Conservation (phyloP, 2,797 vertebrate species). For the Cottoperca gobio region DNA sequence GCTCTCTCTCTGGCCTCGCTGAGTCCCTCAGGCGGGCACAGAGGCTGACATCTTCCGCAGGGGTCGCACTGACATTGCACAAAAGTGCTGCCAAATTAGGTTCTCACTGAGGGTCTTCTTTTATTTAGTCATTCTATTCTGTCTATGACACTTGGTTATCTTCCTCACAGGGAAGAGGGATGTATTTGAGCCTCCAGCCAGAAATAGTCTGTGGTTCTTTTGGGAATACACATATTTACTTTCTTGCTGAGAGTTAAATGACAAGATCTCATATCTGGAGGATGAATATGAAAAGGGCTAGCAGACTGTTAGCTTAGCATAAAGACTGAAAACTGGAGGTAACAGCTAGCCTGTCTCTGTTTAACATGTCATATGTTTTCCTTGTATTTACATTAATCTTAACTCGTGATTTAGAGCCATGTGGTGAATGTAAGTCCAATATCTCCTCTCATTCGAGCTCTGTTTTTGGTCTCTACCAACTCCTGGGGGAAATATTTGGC, state of each 20-base stretch:
- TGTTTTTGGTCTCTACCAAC: neutral
- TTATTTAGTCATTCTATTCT: slow-evolving; percentile 19
- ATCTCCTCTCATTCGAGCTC: neutral
- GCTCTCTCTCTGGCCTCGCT: slow-evolving; percentile 30
- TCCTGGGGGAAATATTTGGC: neutral
- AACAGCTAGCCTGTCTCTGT: neutral
- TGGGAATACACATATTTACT: neutral
- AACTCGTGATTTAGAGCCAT: neutral
- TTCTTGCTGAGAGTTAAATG: neutral
- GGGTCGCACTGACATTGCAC: slow-evolving; percentile 29
- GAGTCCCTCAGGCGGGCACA: slow-evolving; percentile 40
- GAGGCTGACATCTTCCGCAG: slow-evolving; percentile 47
- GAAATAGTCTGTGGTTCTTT: neutral
- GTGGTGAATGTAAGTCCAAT: neutral
- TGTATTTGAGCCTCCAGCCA: neutral
- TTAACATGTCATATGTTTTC: neutral
- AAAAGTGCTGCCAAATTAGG: slow-evolving; percentile 19
- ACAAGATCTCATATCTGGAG: neutral
- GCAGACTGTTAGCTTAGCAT: neutral
- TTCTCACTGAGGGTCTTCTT: neutral
- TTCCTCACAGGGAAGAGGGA: neutral
- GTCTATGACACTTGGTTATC: neutral
- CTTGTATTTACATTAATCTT: neutral
- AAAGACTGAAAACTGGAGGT: neutral
- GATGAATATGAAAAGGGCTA: neutral